Evolutionary conservation across 2,888 invertebrate species (phyloP).

Genomic region (Agrenia bidenticulata): DNA sequence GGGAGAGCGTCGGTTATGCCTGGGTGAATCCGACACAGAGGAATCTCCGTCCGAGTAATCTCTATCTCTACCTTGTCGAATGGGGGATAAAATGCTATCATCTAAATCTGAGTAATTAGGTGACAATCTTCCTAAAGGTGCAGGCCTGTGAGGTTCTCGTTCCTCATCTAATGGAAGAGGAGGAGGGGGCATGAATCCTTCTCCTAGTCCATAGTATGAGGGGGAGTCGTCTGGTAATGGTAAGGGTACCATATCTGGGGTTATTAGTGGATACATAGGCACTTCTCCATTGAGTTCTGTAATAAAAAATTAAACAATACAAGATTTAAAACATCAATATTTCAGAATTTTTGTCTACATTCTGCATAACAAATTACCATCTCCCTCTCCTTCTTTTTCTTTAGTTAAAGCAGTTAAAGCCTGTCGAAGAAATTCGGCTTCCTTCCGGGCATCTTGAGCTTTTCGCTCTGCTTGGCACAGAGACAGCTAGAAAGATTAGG

Average conservation of each 20-base stretch:
- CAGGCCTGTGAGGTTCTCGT: constrained; percentile 43
- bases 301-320: not conserved
- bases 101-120: constrained; percentile 44
- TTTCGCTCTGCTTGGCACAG: constrained; percentile 52
- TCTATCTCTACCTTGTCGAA: constrained; percentile 34
- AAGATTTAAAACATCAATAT: not conserved
- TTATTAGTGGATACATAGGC: constrained; percentile 38
- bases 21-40: constrained; percentile 42
- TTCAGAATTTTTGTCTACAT: not conserved
- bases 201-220: constrained; percentile 47
- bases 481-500: constrained; percentile 41
- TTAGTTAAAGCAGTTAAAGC: constrained; percentile 44
- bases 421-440: constrained; percentile 48
- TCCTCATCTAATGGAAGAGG: constrained; percentile 46
- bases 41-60: constrained; percentile 29
- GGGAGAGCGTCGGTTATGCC: constrained; percentile 28
- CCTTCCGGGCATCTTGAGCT: constrained; percentile 48
- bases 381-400: constrained; percentile 46
- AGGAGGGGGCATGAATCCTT: constrained; percentile 47
- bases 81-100: constrained; percentile 34
- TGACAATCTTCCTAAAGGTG: constrained; percentile 48
- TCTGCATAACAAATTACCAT: constrained; percentile 17
- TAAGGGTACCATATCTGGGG: constrained; percentile 43
- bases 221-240: constrained; percentile 45
- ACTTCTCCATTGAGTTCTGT: constrained; percentile 45